Evolutionary conservation across 2,888 invertebrate genomes (phyloP), one percentile per base, ranked within the genome.

Genomic region (Ophioninae sp.): DNA sequence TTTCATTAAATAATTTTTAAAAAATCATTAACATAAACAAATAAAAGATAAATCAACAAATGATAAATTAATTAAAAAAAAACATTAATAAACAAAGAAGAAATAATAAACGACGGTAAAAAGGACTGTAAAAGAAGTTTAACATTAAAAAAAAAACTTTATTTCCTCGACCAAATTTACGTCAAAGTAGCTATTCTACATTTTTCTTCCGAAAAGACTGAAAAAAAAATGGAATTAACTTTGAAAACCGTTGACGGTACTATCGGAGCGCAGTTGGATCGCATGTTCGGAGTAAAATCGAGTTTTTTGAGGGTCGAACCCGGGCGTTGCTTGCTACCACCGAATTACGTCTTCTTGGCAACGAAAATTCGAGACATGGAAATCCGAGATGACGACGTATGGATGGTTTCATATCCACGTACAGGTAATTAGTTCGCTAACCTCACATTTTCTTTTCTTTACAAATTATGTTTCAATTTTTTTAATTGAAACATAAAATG

Each of bases 371-470:
- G 96, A 80, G 95, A 96, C 79, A 95, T 97, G 91, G 94, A 96
- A 77, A 95, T 97, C 2, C 93, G 95, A 76, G 94, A 95, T 5
- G 96, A 96, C 87, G 98, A 98, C 91, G 95, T 97, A 0, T 97
- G 98, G 96, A 94, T 98, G 92, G 95, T 97, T 65, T 98, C 98
- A 10, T 98, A 96, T 93, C 98, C 98, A 0, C 95, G 98, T 89
- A 97, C 98, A 88, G 98, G 98, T 97, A 91, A 0, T 9, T 61
- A 9, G 51, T 51, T 51, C 51, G 6, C 17, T 13, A 17, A 17
- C 30, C 30, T 30, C 30, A 30, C 2, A 51, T 10, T 3, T 13
- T 51, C 17, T 13, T 13, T 17, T 51, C 51, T 0, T 17, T 0
- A 3, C 41, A 72, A 22, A 9, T 39, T 1, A 20, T 10, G 5